Evolutionary conservation across 2,113 vertebrate genomes (phyloP).

Genomic region (Gambusia affinis): DNA sequence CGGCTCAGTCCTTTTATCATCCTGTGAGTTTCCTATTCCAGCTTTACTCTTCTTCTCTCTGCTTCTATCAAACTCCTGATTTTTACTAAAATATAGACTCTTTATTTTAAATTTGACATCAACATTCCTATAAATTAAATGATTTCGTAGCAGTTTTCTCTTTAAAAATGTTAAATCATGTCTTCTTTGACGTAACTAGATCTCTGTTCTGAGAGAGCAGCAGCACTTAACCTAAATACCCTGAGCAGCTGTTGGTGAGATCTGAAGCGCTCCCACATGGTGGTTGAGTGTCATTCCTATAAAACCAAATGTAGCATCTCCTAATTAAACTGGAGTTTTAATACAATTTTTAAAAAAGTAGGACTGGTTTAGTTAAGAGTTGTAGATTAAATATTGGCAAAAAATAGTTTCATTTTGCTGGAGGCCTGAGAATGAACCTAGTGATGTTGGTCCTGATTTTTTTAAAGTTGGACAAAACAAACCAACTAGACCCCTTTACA

Average conservation of each 20-base stretch:
- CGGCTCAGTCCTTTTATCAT: conserved; percentile 12
- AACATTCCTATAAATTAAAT: background rate
- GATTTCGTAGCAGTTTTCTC: background rate
- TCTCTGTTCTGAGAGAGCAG: background rate
- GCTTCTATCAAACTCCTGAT: background rate
- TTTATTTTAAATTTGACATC: background rate
- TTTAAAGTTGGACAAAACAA: background rate
- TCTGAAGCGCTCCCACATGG: conserved; percentile 21
- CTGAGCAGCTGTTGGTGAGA: conserved; percentile 61
- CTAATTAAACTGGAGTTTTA: background rate
- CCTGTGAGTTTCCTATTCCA: conserved; percentile 61
- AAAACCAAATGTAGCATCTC: background rate
- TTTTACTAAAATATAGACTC: background rate
- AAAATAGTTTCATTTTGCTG: background rate
- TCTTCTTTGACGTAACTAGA: background rate
- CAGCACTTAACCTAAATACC: conserved; percentile 48
- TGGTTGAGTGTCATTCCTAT: conserved; percentile 1
- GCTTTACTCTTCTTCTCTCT: background rate
- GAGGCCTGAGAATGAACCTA: background rate
- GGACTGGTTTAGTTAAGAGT: background rate
- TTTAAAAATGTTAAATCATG: background rate
- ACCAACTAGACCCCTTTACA: background rate
- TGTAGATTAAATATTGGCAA: background rate
- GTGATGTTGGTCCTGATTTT: background rate
- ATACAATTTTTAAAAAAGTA: background rate